Conservation (phyloP, 2,888 invertebrate species). For the Cepaea hortensis region DNA sequence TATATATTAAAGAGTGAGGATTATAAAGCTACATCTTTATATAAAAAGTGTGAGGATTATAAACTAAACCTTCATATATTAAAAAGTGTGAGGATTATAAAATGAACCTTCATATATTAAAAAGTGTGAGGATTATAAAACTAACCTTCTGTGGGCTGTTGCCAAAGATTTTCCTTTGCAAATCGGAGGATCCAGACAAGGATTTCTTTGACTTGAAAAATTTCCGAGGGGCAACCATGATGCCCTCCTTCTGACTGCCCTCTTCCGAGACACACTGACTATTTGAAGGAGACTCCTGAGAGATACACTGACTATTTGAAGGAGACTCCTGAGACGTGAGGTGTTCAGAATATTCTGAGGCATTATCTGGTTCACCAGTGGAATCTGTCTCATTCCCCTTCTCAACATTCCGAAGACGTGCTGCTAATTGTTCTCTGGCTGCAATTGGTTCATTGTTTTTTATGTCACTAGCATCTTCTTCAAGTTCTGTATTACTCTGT, state of each 20-base stretch:
- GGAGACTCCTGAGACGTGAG: slow-evolving; percentile 43
- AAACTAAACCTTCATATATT: no score
- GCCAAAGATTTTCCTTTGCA: slow-evolving; percentile 49
- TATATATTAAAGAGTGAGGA: no score
- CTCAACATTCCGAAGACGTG: slow-evolving; percentile 41
- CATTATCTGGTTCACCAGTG: slow-evolving; percentile 41
- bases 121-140: not conserved
- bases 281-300: slow-evolving; percentile 41
- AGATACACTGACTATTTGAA: slow-evolving; percentile 41
- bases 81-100: not conserved
- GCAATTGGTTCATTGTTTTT: slow-evolving; percentile 35
- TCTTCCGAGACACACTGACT: slow-evolving; percentile 51
- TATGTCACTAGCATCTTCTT: slow-evolving; percentile 13
- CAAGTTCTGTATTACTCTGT: slow-evolving; percentile 21
- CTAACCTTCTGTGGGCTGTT: slow-evolving; percentile 64
- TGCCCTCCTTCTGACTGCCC: slow-evolving; percentile 57
- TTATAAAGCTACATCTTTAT: no score
- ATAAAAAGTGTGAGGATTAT: no score
- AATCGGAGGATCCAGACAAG: slow-evolving; percentile 42
- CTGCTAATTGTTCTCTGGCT: slow-evolving; percentile 39
- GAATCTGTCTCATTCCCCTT: slow-evolving; percentile 44
- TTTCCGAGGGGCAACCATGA: slow-evolving; percentile 50
- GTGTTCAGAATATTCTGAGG: slow-evolving; percentile 42
- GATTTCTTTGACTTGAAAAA: slow-evolving; percentile 67
- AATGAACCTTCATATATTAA: slow-evolving; percentile 54